Base-by-base conservation (phyloP, 2,888 invertebrate species). In the Portevinia maculata region DNA sequence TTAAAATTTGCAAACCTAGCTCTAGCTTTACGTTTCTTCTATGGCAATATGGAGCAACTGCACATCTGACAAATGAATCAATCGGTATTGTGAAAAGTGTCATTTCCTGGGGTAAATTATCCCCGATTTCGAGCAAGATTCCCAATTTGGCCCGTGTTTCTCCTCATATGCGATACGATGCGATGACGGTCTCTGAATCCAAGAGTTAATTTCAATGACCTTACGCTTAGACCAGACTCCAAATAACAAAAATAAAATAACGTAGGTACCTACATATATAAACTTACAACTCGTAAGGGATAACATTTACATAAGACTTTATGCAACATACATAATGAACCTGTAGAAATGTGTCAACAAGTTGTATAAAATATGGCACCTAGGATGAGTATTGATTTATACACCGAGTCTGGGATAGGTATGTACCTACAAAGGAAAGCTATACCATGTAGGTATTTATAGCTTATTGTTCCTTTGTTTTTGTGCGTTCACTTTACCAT, bases 331-430 rank as follows among this genome's bases (percentile, higher is more conserved):
- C 19, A 3, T 9, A n/a, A 15, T 19, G 11, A 9, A 67, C 83
- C 78, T 73, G 78, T 52, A 60, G 65, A 73, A 67, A 76, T 71
- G 71, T 83, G 78, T 78, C 83, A 83, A 83, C 83, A 83, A 83
- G 83, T 83, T 8, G 15, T 15, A 39, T 41, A 9, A 39, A 52
- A 67, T 60, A 52, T 46, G 37, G 15, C 39, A 67, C 59, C 46
- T 53, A 50, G 41, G 70, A 64, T 55, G 13, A 3, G 55, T 69
- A 81, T 70, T 52, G 75, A 81, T 70, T 17, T 59, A 53, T 32
- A 21, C 17, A 21, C 24, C 34, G 34, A 41, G 67, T 75, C 53
- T 73, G 55, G 48, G 37, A 52, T 21, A 15, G 30, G 5, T 9
- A 60, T 7, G 5, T n/a, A 30, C 19, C 15, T 6, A 41, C 13